Percentiles rank a stretch among this genome's conserved stretches.
Evolutionary conservation across 2,797 vertebrate species (phyloP).

Genomic region (Amniataba percoides): DNA sequence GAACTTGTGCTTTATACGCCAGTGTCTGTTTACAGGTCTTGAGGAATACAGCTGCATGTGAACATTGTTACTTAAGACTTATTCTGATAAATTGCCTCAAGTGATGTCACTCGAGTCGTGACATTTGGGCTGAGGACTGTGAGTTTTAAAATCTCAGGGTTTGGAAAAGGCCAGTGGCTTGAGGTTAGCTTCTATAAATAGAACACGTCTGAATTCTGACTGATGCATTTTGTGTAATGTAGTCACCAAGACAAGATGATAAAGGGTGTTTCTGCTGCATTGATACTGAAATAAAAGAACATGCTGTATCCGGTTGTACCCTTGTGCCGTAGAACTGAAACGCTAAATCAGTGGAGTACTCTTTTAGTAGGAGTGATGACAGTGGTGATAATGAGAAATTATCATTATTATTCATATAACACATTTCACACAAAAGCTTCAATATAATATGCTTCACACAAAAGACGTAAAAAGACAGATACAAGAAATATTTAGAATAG

Average conservation of each 20-base stretch:
- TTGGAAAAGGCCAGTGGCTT: neutral
- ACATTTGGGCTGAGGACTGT: neutral
- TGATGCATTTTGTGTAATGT: no score
- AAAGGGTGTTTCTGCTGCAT: no score
- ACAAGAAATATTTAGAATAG: no score
- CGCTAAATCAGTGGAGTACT: neutral
- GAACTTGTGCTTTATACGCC: neutral
- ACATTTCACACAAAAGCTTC: no score
- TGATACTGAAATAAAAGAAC: no score
- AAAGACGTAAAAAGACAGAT: no score
- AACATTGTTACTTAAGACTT: neutral
- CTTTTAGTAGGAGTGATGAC: neutral
- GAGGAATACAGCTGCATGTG: neutral
- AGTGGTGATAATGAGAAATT: no score
- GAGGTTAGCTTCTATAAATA: neutral
- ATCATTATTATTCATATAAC: no score
- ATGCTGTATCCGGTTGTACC: no score
- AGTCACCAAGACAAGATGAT: no score
- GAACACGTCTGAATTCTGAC: neutral
- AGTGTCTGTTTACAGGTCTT: neutral
- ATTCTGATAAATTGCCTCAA: neutral
- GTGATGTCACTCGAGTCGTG: neutral
- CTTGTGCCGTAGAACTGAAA: no score
- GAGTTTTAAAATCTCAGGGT: neutral
- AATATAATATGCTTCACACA: no score